Evolutionary conservation across 2,888 invertebrate genomes (phyloP), one percentile per base, ranked within the genome.

Genomic region (Tanytarsus gracilentus): DNA sequence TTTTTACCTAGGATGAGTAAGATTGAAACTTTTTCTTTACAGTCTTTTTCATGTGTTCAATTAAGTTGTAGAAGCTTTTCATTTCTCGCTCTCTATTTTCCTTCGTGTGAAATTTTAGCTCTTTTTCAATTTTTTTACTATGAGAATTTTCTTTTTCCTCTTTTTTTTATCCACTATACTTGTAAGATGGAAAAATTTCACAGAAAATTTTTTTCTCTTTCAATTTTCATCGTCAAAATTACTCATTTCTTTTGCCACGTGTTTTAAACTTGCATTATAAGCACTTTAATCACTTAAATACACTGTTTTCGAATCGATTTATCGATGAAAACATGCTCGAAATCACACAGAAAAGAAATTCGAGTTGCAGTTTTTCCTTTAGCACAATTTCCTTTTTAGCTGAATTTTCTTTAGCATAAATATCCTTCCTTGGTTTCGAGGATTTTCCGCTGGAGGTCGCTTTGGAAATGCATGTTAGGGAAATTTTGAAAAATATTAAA

Each of bases 1-100:
- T 33, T 33, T 33, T 49, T 49, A 49, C 49, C 49, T 49, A 49
- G 27, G 49, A 49, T 49, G 49, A 49, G 49, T 25, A 26, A 27
- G 16, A 27, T 49, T 49, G 49, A 49, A 49, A 27, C 49, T 49
- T 49, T 49, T 49, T 49, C 49, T 25, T 49, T 49, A 49, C 49
- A 49, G 49, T 16, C 11, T 26, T 49, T 25, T 49, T 49, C 49
- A 49, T 49, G 49, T 49, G 40, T 40, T 40, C 40, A 40, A 40
- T 40, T 40, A 40, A 40, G 18, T 40, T n/a, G 26, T 49, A 49
- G 27, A 49, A 49, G 49, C 25, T 49, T 49, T n/a, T 49, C 49
- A 49, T 49, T 25, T 49, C 49, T 49, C 18, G n/a, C n/a, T 9
- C 8, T 16, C n/a, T 44, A 18, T 44, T 44, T 44, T 6, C 11